phyloP scores from a whole-genome alignment of 2,888 invertebrate genomes.

The Lasioglossum vierecki region DNA sequence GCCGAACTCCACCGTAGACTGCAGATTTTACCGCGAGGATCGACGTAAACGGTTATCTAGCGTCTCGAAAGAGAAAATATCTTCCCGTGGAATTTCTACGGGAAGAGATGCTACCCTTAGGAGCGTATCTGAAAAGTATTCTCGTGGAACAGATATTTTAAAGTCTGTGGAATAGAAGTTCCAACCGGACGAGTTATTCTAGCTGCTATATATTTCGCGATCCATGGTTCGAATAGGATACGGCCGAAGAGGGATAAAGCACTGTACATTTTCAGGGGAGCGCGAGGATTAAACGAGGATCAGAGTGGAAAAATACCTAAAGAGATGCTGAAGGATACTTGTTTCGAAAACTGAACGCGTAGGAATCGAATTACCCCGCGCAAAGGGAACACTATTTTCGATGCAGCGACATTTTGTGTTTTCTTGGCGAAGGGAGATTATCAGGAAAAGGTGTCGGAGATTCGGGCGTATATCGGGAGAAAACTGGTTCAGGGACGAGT shows the following conservation, averaged over 20 bases:
- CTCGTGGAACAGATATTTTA: neutral
- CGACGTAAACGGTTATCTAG: neutral
- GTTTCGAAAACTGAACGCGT: neutral
- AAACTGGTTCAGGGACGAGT: slow-evolving; percentile 27
- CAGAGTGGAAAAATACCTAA: no score
- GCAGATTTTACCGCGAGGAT: neutral
- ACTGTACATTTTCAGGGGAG: no score
- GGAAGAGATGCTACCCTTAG: neutral
- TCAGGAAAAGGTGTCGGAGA: neutral
- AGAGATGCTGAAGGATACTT: no score
- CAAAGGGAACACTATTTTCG: no score
- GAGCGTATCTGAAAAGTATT: neutral
- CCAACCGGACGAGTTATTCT: neutral
- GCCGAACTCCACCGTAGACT: neutral
- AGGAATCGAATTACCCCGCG: no score
- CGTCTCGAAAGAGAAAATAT: neutral
- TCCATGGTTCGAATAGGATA: neutral
- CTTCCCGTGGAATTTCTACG: neutral
- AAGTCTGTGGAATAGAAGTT: neutral
- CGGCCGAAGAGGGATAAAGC: no score
- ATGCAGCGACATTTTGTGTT: neutral
- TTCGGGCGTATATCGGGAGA: neutral
- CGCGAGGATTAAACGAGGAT: no score
- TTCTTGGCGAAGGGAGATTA: neutral
- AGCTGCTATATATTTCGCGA: neutral